Evolutionary conservation across 2,888 invertebrate genomes (phyloP).

Genomic region (Anarsia innoxiella): DNA sequence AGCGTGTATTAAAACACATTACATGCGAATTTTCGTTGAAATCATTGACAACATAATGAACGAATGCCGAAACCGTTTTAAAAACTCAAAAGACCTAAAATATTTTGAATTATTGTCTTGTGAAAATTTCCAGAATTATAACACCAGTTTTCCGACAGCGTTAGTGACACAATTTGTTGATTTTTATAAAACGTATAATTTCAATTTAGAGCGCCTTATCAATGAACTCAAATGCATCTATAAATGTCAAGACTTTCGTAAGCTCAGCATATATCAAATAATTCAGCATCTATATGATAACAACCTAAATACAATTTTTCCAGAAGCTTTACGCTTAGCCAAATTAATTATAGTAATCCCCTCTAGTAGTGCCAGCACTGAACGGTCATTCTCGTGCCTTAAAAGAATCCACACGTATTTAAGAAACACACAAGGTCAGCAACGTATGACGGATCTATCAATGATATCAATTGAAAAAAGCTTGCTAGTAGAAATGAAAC

Average conservation of each 20-base stretch:
- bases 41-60: no score
- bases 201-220: no score
- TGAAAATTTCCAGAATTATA: no score
- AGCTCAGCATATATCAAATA: not conserved
- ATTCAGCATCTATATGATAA: conserved; percentile 1
- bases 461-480: conserved; percentile 9
- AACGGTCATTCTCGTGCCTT: conserved; percentile 7
- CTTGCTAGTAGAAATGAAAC: conserved; percentile 4
- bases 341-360: conserved; percentile 1
- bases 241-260: no score
- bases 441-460: conserved; percentile 5
- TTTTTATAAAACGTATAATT: no score
- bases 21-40: not conserved
- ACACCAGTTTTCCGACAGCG: no score
- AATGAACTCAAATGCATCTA: no score
- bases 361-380: conserved; percentile 4
- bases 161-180: no score
- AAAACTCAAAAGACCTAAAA: no score
- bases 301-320: conserved; percentile 1
- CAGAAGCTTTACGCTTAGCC: conserved; percentile 2
- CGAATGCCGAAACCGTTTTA: no score
- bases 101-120: no score
- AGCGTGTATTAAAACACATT: not conserved
- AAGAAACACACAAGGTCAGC: conserved; percentile 5
- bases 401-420: conserved; percentile 7